Percentiles rank a stretch among this genome's conserved stretches.
These are phyloP conservation scores for Pyralis farinalis DNA, from an alignment of 2,888 invertebrate species.

Conservation along the genomic window DNA sequence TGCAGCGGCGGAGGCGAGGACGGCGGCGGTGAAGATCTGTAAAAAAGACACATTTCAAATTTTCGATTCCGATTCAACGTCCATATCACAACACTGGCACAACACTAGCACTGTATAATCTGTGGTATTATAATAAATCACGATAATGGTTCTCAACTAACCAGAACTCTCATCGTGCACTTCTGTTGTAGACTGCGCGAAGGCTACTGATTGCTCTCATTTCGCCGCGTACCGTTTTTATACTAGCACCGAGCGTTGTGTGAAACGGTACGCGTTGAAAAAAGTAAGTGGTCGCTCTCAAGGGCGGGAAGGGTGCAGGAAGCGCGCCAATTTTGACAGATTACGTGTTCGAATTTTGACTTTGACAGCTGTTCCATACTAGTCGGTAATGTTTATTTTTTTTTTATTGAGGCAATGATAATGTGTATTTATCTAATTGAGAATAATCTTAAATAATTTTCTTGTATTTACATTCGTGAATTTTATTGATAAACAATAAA, in stretches of 20 bases:
- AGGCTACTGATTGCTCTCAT: slow-evolving; percentile 76
- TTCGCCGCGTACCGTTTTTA: slow-evolving; percentile 63
- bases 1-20: slow-evolving; percentile 71
- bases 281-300: slow-evolving; percentile 72
- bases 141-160: slow-evolving; percentile 41
- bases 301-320: slow-evolving; percentile 78
- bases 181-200: slow-evolving; percentile 77
- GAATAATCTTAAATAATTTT: no score
- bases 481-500: no score
- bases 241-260: slow-evolving; percentile 52
- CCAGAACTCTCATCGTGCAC: slow-evolving; percentile 79
- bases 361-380: slow-evolving; percentile 15
- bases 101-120: slow-evolving; percentile 24
- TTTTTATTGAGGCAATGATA: no score
- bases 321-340: slow-evolving; percentile 58
- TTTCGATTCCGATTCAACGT: slow-evolving; percentile 12
- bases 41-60: slow-evolving; percentile 34
- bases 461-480: no score
- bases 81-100: slow-evolving; percentile 9
- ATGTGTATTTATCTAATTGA: no score
- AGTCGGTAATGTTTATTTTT: background rate
- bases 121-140: slow-evolving; percentile 9
- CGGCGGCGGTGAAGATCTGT: slow-evolving; percentile 80
- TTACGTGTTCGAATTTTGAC: slow-evolving; percentile 42
- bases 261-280: slow-evolving; percentile 62